Evolutionary conservation across 2,888 invertebrate species (phyloP), one percentile per base, ranked within the genome.

Genomic region (Diarsia rubi): DNA sequence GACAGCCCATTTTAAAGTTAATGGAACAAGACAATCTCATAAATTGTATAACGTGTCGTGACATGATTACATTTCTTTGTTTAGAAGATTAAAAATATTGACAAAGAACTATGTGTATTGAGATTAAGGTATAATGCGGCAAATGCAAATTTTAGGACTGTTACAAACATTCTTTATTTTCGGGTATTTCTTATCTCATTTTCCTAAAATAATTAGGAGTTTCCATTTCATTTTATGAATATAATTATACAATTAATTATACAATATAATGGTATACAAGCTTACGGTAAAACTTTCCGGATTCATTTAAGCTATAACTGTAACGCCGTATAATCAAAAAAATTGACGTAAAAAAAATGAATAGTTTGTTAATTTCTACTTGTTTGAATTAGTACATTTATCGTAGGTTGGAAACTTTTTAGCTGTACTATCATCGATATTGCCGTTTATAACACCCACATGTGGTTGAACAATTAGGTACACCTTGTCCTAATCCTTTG

Each of bases 131-230:
- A 9, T 24, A 69, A 24, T 37, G 1, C 21, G 24, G 2, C 16
- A 47, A 59, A 71, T 27, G 21, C 59, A 12, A n/a, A 42, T 60
- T 72, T 42, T 73, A 72, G 59, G 47, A 72, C 27, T 27, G 47
- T 9, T 4, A 14, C 9, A 47, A 73, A 60, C 71, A 71, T 27
- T 27, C 8, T n/a, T 71, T 42, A 47, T 24, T 0, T 37, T 16
- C 19, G 16, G 21, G 24, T 5, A n/a, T 71, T 65, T 24, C 37
- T 65, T 37, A 65, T 69, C 47, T 37, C 3, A 9, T 19, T 47
- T 3, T 12, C 9, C 8, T 12, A 6, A 37, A 16, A 24, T 37
- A 57, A 31, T 68, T 67, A 52, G n/a, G 52, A 16, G 2, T 44
- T 67, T 44, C 8, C 12, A 68, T 9, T 24, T 64, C 4, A 3